phyloP scores from a whole-genome alignment of 2,797 vertebrate species.

The Helicolenus hilgendorfi region DNA sequence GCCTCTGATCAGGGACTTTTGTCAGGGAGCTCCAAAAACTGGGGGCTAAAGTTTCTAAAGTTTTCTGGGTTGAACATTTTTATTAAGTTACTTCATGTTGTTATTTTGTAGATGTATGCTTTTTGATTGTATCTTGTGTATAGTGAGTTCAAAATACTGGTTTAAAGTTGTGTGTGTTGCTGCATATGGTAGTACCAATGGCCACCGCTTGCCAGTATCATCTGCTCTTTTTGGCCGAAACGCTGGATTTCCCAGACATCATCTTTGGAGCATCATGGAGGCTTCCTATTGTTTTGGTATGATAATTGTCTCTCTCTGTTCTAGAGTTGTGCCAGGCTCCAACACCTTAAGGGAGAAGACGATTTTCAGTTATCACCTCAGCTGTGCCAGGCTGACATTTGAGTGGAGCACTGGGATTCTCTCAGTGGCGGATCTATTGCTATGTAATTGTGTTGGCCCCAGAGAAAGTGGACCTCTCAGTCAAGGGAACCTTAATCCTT shows the following conservation, averaged over 20 bases:
- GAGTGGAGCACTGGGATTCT: conserved; percentile 15
- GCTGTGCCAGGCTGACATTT: conserved; percentile 22
- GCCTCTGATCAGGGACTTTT: too few relatives aligned
- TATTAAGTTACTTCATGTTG: not conserved
- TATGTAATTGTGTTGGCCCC: not conserved
- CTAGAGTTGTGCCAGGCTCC: not conserved
- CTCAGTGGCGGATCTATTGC: conserved; percentile 31
- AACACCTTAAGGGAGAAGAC: conserved; percentile 18
- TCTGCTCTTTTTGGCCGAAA: not conserved
- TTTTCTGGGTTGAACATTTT: not conserved
- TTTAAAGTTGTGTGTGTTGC: not conserved
- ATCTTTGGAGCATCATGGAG: not conserved
- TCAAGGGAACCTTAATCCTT: conserved; percentile 22
- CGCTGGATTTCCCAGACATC: not conserved
- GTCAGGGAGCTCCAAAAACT: too few relatives aligned
- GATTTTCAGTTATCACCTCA: conserved; percentile 34
- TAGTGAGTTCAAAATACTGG: not conserved
- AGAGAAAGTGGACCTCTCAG: conserved; percentile 11
- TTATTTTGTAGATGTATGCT: not conserved
- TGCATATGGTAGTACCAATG: not conserved
- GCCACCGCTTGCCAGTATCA: not conserved
- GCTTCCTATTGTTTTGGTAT: conserved; percentile 7
- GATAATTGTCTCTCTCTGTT: conserved; percentile 4
- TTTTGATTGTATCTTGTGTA: not conserved
- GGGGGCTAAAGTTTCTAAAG: too few relatives aligned